Conservation (phyloP, 2,888 invertebrate genomes). For the Brassicogethes aeneus region DNA sequence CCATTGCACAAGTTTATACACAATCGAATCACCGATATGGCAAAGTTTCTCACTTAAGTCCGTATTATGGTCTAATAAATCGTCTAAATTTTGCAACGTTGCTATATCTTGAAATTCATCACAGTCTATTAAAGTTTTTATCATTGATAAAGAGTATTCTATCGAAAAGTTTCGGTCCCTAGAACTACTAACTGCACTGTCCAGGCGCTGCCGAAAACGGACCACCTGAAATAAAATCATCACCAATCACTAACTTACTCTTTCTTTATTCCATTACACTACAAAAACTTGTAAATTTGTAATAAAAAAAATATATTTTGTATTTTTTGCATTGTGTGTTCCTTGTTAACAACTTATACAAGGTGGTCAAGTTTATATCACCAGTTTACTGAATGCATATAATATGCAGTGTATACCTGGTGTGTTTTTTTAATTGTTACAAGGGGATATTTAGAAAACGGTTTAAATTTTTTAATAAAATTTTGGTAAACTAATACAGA, state of each 20-base stretch:
- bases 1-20: conserved; percentile 98
- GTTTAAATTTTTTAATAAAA: no score
- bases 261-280: not conserved
- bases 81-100: conserved; percentile 83
- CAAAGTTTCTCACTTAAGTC: conserved; percentile 88
- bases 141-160: conserved; percentile 81
- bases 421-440: no score
- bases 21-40: conserved; percentile 95
- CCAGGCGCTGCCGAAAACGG: conserved; percentile 78
- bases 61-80: conserved; percentile 82
- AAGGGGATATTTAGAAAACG: no score
- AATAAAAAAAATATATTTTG: no score
- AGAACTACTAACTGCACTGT: conserved; percentile 81
- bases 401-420: no score
- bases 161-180: conserved; percentile 71
- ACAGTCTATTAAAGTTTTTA: conserved; percentile 88
- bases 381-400: no score
- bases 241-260: not conserved
- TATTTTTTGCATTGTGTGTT: no score
- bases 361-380: no score
- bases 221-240: conserved; percentile 44
- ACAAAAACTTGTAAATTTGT: no score
- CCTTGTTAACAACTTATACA: no score
- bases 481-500: no score
- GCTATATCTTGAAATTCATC: conserved; percentile 96